phyloP scores from a whole-genome alignment of 2,888 invertebrate species.

The Coremacera marginata region DNA sequence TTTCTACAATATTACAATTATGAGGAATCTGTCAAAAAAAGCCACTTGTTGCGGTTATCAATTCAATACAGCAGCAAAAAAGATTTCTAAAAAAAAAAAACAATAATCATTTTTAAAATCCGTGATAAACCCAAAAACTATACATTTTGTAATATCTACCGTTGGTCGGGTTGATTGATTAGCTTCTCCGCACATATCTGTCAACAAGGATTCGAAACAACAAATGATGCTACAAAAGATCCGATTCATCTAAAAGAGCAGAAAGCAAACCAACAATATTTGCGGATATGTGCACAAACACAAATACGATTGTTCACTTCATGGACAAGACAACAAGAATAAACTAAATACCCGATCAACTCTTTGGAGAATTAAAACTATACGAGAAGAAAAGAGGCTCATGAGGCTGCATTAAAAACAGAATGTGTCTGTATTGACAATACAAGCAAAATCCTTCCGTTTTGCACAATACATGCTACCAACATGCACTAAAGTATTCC shows the following conservation, averaged over 20 bases:
- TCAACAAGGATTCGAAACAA: slow-evolving; percentile 59
- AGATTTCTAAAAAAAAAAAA: neutral
- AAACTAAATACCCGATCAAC: slow-evolving; percentile 1
- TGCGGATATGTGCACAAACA: slow-evolving; percentile 25
- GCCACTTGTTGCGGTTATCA: slow-evolving; percentile 5
- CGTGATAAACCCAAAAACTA: neutral
- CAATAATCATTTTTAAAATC: neutral
- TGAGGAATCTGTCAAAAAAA: neutral
- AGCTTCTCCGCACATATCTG: slow-evolving; percentile 61
- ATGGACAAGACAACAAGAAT: slow-evolving; percentile 2
- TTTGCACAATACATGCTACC: neutral
- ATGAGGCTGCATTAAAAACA: neutral
- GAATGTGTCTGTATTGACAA: neutral
- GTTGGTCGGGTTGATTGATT: slow-evolving; percentile 59
- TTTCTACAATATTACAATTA: neutral
- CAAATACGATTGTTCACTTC: neutral
- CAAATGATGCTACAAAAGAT: slow-evolving; percentile 21
- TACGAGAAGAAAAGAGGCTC: neutral
- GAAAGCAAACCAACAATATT: slow-evolving; percentile 15
- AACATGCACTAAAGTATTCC: too few relatives aligned
- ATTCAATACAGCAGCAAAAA: neutral
- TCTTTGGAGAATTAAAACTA: slow-evolving; percentile 4
- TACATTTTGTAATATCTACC: neutral
- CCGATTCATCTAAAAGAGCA: slow-evolving; percentile 13
- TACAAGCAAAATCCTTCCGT: neutral